Evolutionary conservation across 2,888 invertebrate species (phyloP).

Genomic region (Melanargia galathea): DNA sequence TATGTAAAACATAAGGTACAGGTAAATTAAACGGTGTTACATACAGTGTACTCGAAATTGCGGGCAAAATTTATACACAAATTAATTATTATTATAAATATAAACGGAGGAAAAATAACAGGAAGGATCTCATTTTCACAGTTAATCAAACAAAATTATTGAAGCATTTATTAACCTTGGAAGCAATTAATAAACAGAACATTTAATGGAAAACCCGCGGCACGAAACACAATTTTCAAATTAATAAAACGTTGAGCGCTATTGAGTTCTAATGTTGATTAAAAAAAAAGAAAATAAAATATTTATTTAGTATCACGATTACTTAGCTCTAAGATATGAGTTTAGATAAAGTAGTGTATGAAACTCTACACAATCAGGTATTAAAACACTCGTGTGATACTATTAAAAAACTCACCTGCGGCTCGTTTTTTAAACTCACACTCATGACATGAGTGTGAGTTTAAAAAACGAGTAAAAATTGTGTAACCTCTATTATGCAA

Average conservation of each 20-base stretch:
- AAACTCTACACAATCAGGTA: no score
- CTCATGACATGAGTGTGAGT: no score
- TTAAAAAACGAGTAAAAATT: no score
- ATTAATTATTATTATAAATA: not conserved
- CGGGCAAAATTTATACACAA: no score
- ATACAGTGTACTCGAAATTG: no score
- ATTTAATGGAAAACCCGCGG: conserved; percentile 15
- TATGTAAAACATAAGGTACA: no score
- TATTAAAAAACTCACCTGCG: no score
- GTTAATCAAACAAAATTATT: conserved; percentile 9
- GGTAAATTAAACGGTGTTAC: no score
- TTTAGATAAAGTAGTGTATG: not conserved
- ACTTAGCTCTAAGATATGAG: not conserved
- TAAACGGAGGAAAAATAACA: not conserved
- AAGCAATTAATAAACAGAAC: conserved; percentile 9
- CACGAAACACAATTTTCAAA: conserved; percentile 45
- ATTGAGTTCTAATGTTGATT: conserved; percentile 44
- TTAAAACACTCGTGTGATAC: no score
- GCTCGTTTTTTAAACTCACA: no score
- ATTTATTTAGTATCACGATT: conserved; percentile 48
- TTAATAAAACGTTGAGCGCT: conserved; percentile 51
- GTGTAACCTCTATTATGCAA: no score
- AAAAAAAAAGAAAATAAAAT: conserved; percentile 50
- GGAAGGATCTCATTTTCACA: not conserved
- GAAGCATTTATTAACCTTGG: not conserved